These are phyloP conservation scores for Limnephilus auricula DNA, from an alignment of 2,888 invertebrate genomes.

Conservation along the genomic window DNA sequence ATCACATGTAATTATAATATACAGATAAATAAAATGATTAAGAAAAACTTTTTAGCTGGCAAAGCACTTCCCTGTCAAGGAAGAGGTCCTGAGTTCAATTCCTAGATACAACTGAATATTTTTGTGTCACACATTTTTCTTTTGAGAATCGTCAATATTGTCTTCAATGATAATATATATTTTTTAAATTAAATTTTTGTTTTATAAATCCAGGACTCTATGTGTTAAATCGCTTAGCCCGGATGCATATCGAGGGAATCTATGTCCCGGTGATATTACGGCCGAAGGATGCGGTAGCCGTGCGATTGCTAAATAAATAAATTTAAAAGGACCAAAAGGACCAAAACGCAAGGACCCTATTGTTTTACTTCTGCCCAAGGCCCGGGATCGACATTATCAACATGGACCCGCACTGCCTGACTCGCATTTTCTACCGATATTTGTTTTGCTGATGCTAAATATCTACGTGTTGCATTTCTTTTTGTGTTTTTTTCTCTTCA, in stretches of 20 bases:
- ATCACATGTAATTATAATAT: no score
- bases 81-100: no score
- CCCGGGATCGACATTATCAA: background rate
- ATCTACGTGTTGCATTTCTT: background rate
- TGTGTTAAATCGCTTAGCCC: conserved; percentile 29
- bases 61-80: no score
- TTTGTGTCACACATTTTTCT: no score
- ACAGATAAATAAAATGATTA: no score
- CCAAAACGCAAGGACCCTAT: conserved; percentile 57
- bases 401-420: conserved; percentile 6
- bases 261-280: conserved; percentile 64
- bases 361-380: conserved; percentile 46
- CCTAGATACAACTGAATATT: no score
- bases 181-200: no score
- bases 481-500: background rate
- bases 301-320: conserved; percentile 64
- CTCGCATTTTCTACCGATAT: conserved; percentile 34
- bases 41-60: no score
- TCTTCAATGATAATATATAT: no score
- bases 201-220: background rate
- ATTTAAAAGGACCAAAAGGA: conserved; percentile 57
- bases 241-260: conserved; percentile 63
- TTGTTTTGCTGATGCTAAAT: conserved; percentile 30
- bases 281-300: conserved; percentile 59
- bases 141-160: no score